phyloP scores from a whole-genome alignment of 2,113 vertebrate genomes.

The Cacatua alba region DNA sequence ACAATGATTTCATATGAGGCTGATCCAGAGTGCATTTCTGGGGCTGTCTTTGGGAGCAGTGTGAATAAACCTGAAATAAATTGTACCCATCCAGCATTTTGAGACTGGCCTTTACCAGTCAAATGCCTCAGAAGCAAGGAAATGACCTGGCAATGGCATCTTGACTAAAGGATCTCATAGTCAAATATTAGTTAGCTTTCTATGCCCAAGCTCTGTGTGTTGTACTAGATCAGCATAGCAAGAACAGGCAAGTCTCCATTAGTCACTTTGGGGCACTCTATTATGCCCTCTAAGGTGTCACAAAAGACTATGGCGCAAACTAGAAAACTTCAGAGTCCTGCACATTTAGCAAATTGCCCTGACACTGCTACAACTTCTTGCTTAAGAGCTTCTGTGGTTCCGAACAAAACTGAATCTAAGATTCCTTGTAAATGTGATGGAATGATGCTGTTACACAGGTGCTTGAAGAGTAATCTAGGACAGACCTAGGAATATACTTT shows the following conservation, averaged over 20 bases:
- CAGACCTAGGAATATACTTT: background rate
- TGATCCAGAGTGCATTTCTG: background rate
- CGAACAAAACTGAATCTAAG: background rate
- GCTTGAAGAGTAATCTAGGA: slow-evolving; percentile 15
- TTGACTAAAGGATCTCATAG: background rate
- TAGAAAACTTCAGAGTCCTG: background rate
- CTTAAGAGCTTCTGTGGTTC: background rate
- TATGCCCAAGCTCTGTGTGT: background rate
- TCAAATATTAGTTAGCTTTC: background rate
- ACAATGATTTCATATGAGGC: background rate
- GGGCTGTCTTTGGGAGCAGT: background rate
- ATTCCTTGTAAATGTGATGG: background rate
- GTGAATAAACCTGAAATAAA: background rate
- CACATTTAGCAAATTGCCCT: background rate
- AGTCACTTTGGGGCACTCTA: background rate
- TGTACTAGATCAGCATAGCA: background rate
- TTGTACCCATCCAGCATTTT: background rate
- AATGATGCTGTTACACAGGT: background rate
- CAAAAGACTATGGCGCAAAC: background rate
- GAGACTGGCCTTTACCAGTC: background rate
- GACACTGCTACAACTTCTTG: background rate
- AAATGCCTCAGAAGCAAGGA: background rate
- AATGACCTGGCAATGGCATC: background rate
- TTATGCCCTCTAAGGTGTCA: background rate
- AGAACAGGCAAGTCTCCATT: accelerated